A percentile compares a stretch with the other conserved stretches of the same genome.
Conservation (phyloP, 1,140 invertebrate genomes). For the Camponotus pennsylvanicus region DNA sequence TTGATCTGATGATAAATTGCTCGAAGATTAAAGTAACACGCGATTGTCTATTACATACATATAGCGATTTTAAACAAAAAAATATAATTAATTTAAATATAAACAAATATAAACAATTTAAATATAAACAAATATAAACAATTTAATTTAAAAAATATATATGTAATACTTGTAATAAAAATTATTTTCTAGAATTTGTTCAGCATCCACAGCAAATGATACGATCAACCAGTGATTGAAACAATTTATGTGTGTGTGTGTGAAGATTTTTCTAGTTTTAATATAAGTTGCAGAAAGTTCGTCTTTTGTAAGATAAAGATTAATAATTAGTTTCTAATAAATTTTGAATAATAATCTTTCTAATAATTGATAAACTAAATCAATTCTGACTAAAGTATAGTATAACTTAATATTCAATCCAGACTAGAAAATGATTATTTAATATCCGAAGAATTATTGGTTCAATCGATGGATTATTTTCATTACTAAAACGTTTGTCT, state of each 20-base stretch:
- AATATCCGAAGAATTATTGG: background rate
- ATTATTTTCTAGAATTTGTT: background rate
- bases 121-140: too few species aligned
- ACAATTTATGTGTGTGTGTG: background rate
- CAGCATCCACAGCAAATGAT: background rate
- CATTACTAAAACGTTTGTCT: background rate
- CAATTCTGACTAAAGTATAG: background rate
- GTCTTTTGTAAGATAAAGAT: background rate
- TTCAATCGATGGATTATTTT: slow-evolving; percentile 4
- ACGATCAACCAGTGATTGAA: background rate
- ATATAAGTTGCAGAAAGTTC: background rate
- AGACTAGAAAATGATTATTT: background rate
- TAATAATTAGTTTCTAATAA: background rate
- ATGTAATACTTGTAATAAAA: background rate
- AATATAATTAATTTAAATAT: too few species aligned
- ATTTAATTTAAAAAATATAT: background rate
- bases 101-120: too few species aligned
- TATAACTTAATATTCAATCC: slow-evolving; percentile 6
- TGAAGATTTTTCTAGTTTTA: background rate
- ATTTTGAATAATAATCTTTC: background rate
- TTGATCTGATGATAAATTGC: background rate
- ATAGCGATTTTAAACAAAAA: background rate
- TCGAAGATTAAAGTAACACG: background rate
- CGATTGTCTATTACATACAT: background rate
- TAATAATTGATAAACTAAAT: background rate